These are phyloP conservation scores for Heliothis virescens DNA, from an alignment of 1,140 invertebrate species.

Conservation along the genomic window DNA sequence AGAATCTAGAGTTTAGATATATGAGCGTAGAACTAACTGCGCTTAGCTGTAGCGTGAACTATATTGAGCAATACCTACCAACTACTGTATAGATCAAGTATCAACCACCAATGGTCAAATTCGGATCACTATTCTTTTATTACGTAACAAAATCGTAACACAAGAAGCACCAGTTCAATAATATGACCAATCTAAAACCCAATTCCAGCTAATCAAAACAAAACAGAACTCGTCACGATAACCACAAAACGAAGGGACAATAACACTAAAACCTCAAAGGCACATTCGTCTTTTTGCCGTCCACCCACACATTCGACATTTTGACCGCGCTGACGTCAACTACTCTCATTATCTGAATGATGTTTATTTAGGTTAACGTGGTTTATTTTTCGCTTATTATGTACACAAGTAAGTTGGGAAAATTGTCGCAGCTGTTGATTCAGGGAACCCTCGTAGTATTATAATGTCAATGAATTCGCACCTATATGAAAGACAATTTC, in stretches of 20 bases:
- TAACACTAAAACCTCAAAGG: conserved; percentile 27
- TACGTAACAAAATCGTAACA: no score
- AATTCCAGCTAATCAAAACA: neutral
- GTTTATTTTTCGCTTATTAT: conserved; percentile 14
- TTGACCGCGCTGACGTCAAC: conserved; percentile 38
- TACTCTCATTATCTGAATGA: conserved; percentile 14
- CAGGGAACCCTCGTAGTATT: no score
- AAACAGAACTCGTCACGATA: neutral
- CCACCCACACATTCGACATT: conserved; percentile 13
- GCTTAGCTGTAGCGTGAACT: no score
- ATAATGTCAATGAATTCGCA: no score
- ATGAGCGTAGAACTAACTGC: no score
- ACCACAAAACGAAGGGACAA: conserved; percentile 23
- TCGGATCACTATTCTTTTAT: no score
- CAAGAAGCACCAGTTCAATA: neutral
- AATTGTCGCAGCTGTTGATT: no score
- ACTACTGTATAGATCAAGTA: no score
- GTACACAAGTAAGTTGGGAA: neutral
- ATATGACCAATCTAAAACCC: neutral
- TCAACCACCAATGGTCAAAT: no score
- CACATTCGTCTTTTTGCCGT: conserved; percentile 27
- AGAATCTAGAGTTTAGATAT: no score
- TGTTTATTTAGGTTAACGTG: conserved; percentile 46
- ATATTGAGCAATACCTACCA: no score
- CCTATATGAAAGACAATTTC: no score